These are phyloP conservation scores for Turritopsis rubra DNA, from an alignment of 30 jellyfish, hydroid and myxozoan genomes.

Conservation along the genomic window DNA sequence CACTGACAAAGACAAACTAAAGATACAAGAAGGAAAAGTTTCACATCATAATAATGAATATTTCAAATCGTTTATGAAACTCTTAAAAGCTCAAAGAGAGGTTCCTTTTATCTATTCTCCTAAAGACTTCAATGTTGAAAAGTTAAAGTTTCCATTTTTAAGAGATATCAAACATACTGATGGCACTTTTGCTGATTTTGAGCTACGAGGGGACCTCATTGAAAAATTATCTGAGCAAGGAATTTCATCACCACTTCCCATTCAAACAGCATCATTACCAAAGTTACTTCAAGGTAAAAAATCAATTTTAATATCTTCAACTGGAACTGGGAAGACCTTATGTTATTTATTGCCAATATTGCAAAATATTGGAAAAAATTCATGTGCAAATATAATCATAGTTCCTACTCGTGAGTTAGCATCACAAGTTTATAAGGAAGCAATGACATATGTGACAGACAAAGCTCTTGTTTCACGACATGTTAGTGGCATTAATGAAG, in stretches of 20 bases:
- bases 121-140: neutral
- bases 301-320: slow-evolving; percentile 70
- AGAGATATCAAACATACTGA: neutral
- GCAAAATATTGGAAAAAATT: slow-evolving; percentile 43
- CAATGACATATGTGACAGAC: slow-evolving; percentile 17
- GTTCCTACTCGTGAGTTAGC: slow-evolving; percentile 97
- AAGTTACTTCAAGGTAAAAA: slow-evolving; percentile 27
- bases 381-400: slow-evolving; percentile 54
- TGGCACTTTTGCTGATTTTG: neutral
- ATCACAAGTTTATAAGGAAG: slow-evolving; percentile 72
- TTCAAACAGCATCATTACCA: slow-evolving; percentile 58
- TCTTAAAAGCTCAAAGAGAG: slow-evolving; percentile 26
- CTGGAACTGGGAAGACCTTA: slow-evolving; percentile 92
- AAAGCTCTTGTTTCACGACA: slow-evolving; percentile 19
- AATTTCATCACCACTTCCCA: slow-evolving; percentile 45
- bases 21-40: neutral
- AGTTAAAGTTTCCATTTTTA: neutral
- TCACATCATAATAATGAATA: neutral
- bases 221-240: slow-evolving; percentile 17
- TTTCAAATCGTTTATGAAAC: slow-evolving; percentile 24
- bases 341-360: slow-evolving; percentile 71
- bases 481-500: slow-evolving; percentile 51
- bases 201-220: neutral
- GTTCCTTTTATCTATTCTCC: slow-evolving; percentile 29
- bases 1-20: neutral